Percentiles rank a stretch among this genome's conserved stretches.
Conservation (phyloP, 2,888 invertebrate genomes). For the Candidula unifasciata region DNA sequence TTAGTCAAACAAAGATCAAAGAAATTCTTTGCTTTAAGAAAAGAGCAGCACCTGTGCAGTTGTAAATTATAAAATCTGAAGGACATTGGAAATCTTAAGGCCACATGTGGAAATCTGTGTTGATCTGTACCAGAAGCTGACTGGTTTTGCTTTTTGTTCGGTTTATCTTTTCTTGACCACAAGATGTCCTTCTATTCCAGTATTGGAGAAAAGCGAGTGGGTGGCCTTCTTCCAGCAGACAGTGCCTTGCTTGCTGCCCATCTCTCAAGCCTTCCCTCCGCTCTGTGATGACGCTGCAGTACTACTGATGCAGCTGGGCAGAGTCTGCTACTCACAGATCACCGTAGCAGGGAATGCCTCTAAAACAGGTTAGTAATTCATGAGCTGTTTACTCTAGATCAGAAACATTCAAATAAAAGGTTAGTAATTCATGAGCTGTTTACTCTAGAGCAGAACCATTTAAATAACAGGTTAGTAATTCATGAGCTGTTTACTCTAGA, state of each 20-base stretch:
- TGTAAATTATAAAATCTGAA: too few species aligned
- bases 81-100: too few species aligned
- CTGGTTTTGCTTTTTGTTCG: too few species aligned
- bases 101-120: background rate
- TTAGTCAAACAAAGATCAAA: too few species aligned
- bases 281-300: slow-evolving; percentile 92
- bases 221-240: slow-evolving; percentile 90
- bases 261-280: slow-evolving; percentile 94
- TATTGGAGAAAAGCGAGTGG: slow-evolving; percentile 88
- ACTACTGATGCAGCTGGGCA: slow-evolving; percentile 89
- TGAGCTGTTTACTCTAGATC: too few species aligned
- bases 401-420: too few species aligned
- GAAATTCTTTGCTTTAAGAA: too few species aligned
- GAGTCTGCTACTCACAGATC: slow-evolving; percentile 71
- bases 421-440: too few species aligned
- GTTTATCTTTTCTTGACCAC: background rate
- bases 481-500: too few species aligned
- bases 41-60: too few species aligned
- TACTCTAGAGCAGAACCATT: too few species aligned
- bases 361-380: slow-evolving; percentile 57
- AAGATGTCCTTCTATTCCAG: slow-evolving; percentile 77
- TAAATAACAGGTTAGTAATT: too few species aligned
- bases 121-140: background rate
- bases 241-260: slow-evolving; percentile 89
- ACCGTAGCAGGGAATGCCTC: slow-evolving; percentile 63